These are phyloP conservation scores for Arenaria interpres DNA, from an alignment of 2,113 vertebrate species.

Conservation along the genomic window DNA sequence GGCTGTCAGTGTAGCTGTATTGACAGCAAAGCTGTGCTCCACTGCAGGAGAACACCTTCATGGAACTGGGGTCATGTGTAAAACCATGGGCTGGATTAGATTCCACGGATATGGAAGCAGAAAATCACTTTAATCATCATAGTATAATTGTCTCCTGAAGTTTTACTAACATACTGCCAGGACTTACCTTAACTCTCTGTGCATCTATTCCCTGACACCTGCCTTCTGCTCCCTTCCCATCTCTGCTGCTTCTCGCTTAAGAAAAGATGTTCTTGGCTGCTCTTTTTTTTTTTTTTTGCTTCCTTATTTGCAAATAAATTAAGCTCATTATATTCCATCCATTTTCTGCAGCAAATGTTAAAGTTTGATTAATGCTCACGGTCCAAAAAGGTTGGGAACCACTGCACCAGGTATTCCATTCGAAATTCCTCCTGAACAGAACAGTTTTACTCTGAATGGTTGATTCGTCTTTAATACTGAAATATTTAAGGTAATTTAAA, in stretches of 20 bases:
- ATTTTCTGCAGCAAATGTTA: not conserved
- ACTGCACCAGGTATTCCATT: not conserved
- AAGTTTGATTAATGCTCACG: fast-evolving
- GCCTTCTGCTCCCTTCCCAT: not conserved
- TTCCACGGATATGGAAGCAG: not conserved
- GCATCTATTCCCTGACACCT: not conserved
- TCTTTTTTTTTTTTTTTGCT: not conserved
- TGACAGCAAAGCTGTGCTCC: not conserved
- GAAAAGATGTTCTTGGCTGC: not conserved
- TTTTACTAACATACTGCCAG: not conserved
- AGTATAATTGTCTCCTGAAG: not conserved
- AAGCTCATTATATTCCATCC: not conserved
- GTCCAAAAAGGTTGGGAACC: not conserved
- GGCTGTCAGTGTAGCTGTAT: not conserved
- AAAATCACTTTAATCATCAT: not conserved
- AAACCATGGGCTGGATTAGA: not conserved
- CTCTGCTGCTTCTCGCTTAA: not conserved
- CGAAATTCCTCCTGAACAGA: not conserved
- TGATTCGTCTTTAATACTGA: not conserved
- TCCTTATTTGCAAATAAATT: not conserved
- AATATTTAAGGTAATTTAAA: not conserved
- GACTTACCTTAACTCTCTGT: not conserved
- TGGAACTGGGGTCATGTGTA: not conserved
- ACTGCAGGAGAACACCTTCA: fast-evolving
- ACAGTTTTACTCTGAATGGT: not conserved